Conservation (phyloP, 2,888 invertebrate species). For the Aspidapion aeneum region DNA sequence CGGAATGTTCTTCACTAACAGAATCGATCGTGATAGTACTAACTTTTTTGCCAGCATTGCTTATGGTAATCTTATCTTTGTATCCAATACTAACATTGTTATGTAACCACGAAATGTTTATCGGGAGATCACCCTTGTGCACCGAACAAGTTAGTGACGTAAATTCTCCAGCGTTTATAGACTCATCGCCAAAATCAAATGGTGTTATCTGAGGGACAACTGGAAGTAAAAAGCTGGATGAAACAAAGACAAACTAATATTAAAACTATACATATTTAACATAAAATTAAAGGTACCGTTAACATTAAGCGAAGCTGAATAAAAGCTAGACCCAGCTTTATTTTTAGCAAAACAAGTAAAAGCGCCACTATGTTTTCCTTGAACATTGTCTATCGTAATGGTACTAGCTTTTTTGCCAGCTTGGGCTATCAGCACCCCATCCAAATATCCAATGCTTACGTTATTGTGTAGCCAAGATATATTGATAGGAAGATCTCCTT, state of each 20-base stretch:
- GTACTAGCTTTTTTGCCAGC: constrained; percentile 55
- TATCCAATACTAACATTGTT: constrained; percentile 47
- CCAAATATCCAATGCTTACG: constrained; percentile 46
- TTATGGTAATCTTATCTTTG: constrained; percentile 42
- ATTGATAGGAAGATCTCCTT: constrained; percentile 71
- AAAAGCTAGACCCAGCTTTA: constrained; percentile 52
- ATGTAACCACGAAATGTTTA: constrained; percentile 61
- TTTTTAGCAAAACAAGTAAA: constrained; percentile 72
- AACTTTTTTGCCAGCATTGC: constrained; percentile 49
- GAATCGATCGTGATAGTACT: constrained; percentile 61
- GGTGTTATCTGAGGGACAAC: constrained; percentile 55
- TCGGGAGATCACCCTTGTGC: constrained; percentile 67
- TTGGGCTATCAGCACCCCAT: constrained; percentile 49
- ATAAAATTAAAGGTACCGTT: constrained; percentile 46
- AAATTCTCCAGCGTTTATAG: constrained; percentile 66
- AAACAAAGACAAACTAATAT: neutral
- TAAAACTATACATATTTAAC: neutral
- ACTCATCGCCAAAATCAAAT: constrained; percentile 55
- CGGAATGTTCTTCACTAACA: constrained; percentile 62
- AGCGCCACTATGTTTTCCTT: constrained; percentile 68
- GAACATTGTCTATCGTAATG: constrained; percentile 64
- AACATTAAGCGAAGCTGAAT: constrained; percentile 52
- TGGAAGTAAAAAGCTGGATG: constrained; percentile 18
- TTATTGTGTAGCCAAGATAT: constrained; percentile 74
- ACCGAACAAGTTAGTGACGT: constrained; percentile 66